These are phyloP conservation scores for Graphium colonna DNA, from an alignment of 2,888 invertebrate genomes.

Conservation along the genomic window DNA sequence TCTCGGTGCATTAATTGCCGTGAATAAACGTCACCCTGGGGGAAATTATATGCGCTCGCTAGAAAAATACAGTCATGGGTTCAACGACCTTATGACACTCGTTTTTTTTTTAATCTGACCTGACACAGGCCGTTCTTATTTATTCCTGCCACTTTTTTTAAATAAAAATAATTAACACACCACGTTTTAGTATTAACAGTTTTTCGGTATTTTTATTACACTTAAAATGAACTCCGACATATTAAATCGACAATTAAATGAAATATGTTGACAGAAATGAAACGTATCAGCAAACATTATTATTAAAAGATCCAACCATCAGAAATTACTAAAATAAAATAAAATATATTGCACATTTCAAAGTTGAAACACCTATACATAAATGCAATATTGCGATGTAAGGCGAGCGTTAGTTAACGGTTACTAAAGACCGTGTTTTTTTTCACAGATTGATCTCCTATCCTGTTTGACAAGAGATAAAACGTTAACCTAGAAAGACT, in stretches of 20 bases:
- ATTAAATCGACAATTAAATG: too few species aligned
- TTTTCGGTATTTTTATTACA: too few species aligned
- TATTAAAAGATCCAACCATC: too few species aligned
- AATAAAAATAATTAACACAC: too few species aligned
- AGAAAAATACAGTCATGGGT: conserved; percentile 5
- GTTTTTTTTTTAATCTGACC: too few species aligned
- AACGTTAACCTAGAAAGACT: background rate
- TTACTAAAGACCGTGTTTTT: background rate
- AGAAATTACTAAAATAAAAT: background rate
- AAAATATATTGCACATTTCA: background rate
- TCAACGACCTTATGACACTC: background rate
- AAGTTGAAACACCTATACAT: too few species aligned
- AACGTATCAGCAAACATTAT: too few species aligned
- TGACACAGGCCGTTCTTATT: too few species aligned
- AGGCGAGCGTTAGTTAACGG: background rate
- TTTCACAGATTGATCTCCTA: background rate
- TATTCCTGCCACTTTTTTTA: too few species aligned
- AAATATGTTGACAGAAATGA: too few species aligned
- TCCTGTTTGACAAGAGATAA: background rate
- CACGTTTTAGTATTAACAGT: too few species aligned
- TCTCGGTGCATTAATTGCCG: conserved; percentile 14
- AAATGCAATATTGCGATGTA: background rate
- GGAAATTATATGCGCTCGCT: background rate
- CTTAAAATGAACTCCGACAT: too few species aligned
- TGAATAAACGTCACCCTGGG: conserved; percentile 7